These are phyloP conservation scores for Pollenia labialis DNA, from an alignment of 2,888 invertebrate species.

Conservation along the genomic window DNA sequence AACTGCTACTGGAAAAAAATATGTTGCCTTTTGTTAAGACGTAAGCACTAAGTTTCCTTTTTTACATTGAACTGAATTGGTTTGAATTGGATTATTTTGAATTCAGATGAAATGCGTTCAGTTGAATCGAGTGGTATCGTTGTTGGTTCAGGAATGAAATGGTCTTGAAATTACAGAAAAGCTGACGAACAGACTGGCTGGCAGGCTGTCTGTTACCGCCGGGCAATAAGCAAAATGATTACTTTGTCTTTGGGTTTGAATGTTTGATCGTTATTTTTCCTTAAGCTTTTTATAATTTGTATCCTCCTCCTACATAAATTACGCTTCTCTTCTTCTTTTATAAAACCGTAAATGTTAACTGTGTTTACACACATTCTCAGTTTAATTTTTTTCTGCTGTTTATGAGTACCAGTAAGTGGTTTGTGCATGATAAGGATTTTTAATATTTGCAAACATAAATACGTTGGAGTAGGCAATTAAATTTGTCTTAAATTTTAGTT, in stretches of 20 bases:
- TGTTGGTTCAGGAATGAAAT: background rate
- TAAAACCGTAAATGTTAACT: background rate
- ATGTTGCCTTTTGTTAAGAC: slow-evolving; percentile 51
- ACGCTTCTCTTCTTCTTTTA: background rate
- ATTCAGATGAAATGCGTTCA: slow-evolving; percentile 49
- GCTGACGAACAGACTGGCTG: background rate
- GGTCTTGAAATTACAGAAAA: background rate
- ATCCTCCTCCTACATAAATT: background rate
- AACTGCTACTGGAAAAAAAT: slow-evolving; percentile 17
- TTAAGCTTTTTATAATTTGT: slow-evolving; percentile 63
- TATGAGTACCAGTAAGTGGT: slow-evolving; percentile 39
- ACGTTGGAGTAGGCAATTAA: slow-evolving; percentile 66
- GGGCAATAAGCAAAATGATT: slow-evolving; percentile 67
- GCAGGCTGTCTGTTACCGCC: slow-evolving; percentile 68
- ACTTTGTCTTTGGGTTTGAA: slow-evolving; percentile 61
- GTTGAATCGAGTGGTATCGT: slow-evolving; percentile 44
- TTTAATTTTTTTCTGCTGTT: slow-evolving; percentile 17
- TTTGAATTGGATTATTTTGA: slow-evolving; percentile 50
- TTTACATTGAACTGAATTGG: slow-evolving; percentile 51
- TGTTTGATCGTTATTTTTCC: slow-evolving; percentile 66
- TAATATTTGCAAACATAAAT: slow-evolving; percentile 56
- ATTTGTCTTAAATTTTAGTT: slow-evolving; percentile 53
- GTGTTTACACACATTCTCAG: slow-evolving; percentile 19
- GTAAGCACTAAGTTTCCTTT: slow-evolving; percentile 40
- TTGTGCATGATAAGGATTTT: slow-evolving; percentile 58